These are phyloP conservation scores for Mesembrinibis cayennensis DNA, from an alignment of 2,113 vertebrate genomes.

Conservation along the genomic window DNA sequence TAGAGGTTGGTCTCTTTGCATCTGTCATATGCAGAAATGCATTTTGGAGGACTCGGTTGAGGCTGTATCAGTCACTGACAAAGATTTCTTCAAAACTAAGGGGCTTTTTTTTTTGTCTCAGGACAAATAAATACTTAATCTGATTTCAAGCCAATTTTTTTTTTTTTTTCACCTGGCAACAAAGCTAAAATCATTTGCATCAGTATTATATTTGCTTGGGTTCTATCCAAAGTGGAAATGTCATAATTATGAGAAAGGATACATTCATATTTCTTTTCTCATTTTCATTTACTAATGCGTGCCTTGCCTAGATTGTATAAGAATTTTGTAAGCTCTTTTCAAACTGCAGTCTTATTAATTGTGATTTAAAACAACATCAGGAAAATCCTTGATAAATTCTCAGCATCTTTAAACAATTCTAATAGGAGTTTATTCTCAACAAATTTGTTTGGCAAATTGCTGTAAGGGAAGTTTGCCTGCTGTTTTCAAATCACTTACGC, in stretches of 20 bases:
- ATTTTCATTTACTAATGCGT: neutral
- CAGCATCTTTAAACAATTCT: neutral
- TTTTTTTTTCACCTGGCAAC: neutral
- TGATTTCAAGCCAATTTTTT: neutral
- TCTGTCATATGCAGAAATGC: neutral
- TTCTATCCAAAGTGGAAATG: neutral
- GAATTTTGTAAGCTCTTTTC: neutral
- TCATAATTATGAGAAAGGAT: neutral
- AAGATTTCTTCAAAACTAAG: neutral
- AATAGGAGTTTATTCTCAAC: neutral
- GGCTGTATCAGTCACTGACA: neutral
- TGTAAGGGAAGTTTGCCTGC: neutral
- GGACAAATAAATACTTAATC: neutral
- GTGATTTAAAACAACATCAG: neutral
- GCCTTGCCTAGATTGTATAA: neutral
- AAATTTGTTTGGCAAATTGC: neutral
- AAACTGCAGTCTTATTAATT: neutral
- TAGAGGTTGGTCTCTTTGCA: neutral
- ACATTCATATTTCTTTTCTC: neutral
- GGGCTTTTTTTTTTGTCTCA: neutral
- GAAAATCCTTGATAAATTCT: neutral
- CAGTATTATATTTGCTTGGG: neutral
- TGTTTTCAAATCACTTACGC: slow-evolving; percentile 31
- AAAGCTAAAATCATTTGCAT: neutral
- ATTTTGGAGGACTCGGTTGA: neutral